Base-by-base conservation (phyloP, 2,888 invertebrate species). In the Autographa pulchrina region DNA sequence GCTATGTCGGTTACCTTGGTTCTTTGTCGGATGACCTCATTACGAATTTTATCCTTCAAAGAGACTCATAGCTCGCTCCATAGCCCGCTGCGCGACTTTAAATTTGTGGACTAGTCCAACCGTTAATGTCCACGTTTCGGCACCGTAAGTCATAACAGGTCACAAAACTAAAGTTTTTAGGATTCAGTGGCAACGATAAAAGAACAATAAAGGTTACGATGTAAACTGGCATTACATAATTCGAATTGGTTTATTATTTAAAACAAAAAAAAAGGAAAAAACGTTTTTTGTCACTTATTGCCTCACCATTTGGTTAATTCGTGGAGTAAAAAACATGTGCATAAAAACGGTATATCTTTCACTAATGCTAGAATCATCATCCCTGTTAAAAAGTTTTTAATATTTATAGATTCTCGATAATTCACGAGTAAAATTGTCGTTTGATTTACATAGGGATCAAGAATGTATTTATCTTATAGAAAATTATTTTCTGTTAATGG, bases 281-380 rank as follows among this genome's bases (percentile, higher is more conserved):
- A 25, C 20, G 18, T 0, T 48, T 48, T 48, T 32, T 14, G 61
- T 0, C 8, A 59, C 16, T 64, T 77, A 81, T 77, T 77, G 56
- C 65, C 11, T 20, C 18, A 58, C 52, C 32, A 43, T 8, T 38
- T 11, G 20, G 18, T 41, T 59, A 43, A 18, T 11, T 62, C 77
- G 62, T 38, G 77, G 62, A 62, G 62, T 76, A 32, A 25, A 59
- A 32, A 14, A 18, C 43, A 25, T 59, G 59, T 32, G 16, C 14
- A 25, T 20, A 25, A 62, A 64, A 72, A 31, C 66, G 32, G 6
- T 72, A 41, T 64, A 77, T 77, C 56, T 77, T 77, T 81, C 67
- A 71, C 65, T 62, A 43, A 14, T 13, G 62, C 8, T 38, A 32
- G 38, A 62, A n/a, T n/a, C n/a, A n/a, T 60, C 6, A 0, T 11